Conservation (phyloP, 2,797 vertebrate genomes). For the Peromyscus attwateri region DNA sequence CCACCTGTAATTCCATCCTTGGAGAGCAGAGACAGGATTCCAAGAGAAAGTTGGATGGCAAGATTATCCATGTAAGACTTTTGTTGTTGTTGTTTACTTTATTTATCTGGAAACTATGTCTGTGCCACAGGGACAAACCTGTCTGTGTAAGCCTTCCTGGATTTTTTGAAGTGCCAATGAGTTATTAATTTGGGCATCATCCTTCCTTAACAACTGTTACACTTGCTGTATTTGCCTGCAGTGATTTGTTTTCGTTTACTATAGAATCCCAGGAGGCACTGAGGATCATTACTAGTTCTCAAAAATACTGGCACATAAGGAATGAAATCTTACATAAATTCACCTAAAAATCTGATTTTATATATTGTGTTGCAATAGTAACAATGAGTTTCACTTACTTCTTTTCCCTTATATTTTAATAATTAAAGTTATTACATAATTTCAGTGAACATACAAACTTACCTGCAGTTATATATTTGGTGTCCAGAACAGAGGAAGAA, state of each 20-base stretch:
- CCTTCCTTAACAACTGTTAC: neutral
- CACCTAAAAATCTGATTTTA: neutral
- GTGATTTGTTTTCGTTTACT: conserved; percentile 10
- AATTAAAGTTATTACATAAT: neutral
- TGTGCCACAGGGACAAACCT: neutral
- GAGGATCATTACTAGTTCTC: neutral
- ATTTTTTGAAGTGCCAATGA: conserved; percentile 17
- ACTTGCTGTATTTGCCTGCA: neutral
- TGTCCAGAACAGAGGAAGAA: neutral
- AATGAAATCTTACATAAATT: conserved; percentile 25
- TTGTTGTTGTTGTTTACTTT: neutral
- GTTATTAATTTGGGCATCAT: conserved; percentile 49
- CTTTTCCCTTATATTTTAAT: neutral
- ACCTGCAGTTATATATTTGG: neutral
- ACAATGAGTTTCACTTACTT: neutral
- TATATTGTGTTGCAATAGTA: neutral
- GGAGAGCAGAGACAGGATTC: neutral
- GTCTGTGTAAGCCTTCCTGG: neutral
- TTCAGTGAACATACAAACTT: neutral
- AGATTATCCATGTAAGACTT: neutral
- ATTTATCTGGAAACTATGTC: neutral
- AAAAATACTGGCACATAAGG: neutral
- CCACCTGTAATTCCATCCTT: neutral
- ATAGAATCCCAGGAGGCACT: neutral
- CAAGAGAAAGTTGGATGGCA: neutral